These are phyloP conservation scores for Cuniculus paca DNA, from an alignment of 2,797 vertebrate species.

Conservation along the genomic window DNA sequence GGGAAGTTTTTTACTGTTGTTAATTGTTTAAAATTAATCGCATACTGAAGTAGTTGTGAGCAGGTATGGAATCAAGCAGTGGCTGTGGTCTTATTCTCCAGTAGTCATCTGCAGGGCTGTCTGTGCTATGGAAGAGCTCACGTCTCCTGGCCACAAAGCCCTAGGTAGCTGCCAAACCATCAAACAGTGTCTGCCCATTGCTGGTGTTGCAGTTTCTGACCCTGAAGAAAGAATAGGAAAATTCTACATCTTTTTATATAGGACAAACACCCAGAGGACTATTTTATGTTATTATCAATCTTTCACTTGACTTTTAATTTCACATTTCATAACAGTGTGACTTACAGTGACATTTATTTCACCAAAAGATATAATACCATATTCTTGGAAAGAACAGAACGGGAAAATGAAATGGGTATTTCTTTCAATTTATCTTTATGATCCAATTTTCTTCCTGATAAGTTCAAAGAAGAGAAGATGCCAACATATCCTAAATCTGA, in stretches of 20 bases:
- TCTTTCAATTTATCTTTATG: neutral
- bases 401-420: neutral
- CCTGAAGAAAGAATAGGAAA: neutral
- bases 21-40: neutral
- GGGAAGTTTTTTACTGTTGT: neutral
- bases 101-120: neutral
- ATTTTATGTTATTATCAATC: neutral
- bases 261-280: neutral
- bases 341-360: neutral
- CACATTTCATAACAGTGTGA: neutral
- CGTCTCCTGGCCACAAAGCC: too few relatives aligned
- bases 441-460: neutral
- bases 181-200: neutral
- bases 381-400: neutral
- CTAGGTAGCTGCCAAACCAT: neutral
- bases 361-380: neutral
- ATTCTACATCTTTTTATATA: neutral
- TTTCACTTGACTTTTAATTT: slow-evolving; percentile 42
- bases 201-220: neutral
- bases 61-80: neutral
- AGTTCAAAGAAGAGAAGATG: neutral
- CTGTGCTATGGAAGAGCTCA: neutral
- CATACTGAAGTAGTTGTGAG: neutral
- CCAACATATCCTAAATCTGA: neutral
- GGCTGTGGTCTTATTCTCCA: neutral